Evolutionary conservation across 2,797 vertebrate species (phyloP), one percentile per base, ranked within the genome.

Genomic region (Acanthurus leucopareius): DNA sequence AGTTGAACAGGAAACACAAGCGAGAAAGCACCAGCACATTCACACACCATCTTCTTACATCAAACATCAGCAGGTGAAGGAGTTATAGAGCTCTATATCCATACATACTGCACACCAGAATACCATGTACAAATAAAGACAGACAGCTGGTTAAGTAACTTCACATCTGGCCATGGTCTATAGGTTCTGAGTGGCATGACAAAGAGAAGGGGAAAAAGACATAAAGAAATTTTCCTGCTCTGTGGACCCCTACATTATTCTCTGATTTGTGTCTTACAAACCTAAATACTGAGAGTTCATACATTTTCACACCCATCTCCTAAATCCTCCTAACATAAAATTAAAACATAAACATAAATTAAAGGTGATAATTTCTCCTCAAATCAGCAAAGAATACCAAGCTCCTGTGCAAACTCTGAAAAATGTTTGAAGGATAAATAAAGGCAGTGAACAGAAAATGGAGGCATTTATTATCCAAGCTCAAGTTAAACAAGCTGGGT

Each of bases 401-500:
- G 47, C 17, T 32, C n/a, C 40, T 1, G 10, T 54, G 20, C 68
- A 66, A 75, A 69, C 67, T 28, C 32, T 54, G 40, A 56, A 58
- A n/a, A 65, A 63, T 69, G 79, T 84, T 78, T 83, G n/a, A 87
- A 79, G 57, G 17, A 82, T 68, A 85, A 89, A 88, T 80, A 86
- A 76, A 84, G 86, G 56, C 58, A 64, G 45, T 56, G 69, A 77
- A 75, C 72, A 75, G 61, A 90, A 90, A 89, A 83, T 75, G 72
- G 79, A 86, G 77, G 71, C 69, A 85, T 89, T 90, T 91, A 87
- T 90, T 86, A 84, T 88, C 75, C 77, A 48, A 72, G 63, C 63
- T 75, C 60, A 91, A 91, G 86, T 84, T 74, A 86, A 92, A 93
- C 83, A 91, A 83, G 77, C 77, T 73, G 75, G 72, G 75, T 84